A percentile compares a stretch with the other conserved stretches of the same genome.
Evolutionary conservation across 2,797 vertebrate species (phyloP).

Genomic region (Danio choprae): DNA sequence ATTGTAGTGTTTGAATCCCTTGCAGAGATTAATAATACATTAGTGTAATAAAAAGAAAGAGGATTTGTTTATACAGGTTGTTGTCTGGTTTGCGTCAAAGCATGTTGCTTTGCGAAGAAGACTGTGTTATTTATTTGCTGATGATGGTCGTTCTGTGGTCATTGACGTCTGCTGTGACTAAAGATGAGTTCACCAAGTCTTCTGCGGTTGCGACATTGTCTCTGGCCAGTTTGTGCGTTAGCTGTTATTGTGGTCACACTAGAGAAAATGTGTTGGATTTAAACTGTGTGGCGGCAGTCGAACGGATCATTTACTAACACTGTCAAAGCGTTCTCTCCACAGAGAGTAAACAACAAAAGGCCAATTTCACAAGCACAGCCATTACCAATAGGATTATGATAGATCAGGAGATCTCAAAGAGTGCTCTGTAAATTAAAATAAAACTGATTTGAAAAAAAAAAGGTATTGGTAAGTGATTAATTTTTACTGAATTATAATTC

Average conservation of each 20-base stretch:
- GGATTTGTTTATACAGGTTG: conserved; percentile 13
- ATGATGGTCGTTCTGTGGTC: conserved; percentile 25
- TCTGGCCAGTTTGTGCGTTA: conserved; percentile 3
- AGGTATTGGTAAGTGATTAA: no score
- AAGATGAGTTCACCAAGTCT: not conserved
- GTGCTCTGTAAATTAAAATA: not conserved
- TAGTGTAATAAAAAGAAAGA: conserved; percentile 4
- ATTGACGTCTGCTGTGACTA: conserved; percentile 7
- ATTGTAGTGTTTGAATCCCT: conserved; percentile 23
- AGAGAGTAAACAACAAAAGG: conserved; percentile 64
- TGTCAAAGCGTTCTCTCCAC: conserved; percentile 58
- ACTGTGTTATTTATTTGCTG: conserved; percentile 15
- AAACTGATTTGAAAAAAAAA: not conserved
- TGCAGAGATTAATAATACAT: conserved; percentile 5
- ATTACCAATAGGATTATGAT: not conserved
- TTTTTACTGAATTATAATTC: not conserved
- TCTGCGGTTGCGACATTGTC: conserved; percentile 5
- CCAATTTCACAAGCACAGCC: conserved; percentile 55
- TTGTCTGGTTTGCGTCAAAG: conserved; percentile 41
- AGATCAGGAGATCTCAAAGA: not conserved
- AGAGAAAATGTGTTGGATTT: conserved; percentile 50
- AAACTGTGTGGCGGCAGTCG: conserved; percentile 54
- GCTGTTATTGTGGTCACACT: conserved; percentile 18
- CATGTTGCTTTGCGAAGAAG: conserved; percentile 32
- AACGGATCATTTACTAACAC: conserved; percentile 66